Conservation (phyloP, 2,113 vertebrate species). For the Speoplatyrhinus poulsoni region DNA sequence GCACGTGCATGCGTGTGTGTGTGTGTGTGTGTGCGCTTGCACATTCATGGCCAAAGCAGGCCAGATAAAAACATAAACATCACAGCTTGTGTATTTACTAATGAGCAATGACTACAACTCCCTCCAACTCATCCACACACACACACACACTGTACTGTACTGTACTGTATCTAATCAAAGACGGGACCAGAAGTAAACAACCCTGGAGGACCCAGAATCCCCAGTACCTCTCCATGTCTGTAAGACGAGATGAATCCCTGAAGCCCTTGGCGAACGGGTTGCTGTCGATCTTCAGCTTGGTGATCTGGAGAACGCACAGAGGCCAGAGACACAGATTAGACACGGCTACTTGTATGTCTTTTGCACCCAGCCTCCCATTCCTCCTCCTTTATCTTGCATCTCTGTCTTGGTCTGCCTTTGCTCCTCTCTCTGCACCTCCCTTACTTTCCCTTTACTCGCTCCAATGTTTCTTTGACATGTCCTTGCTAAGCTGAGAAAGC, state of each 20-base stretch:
- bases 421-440: neutral
- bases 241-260: conserved; percentile 97
- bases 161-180: conserved; percentile 70
- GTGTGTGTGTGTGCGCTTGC: neutral
- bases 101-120: conserved; percentile 34
- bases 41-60: neutral
- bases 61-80: conserved; percentile 21
- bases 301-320: conserved; percentile 83
- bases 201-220: conserved; percentile 76
- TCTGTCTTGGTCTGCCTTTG: neutral
- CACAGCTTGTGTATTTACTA: conserved; percentile 32
- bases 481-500: neutral
- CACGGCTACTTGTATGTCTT: neutral
- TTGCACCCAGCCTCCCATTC: neutral
- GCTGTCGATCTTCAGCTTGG: conserved; percentile 99
- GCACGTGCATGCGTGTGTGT: conserved; percentile 15
- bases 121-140: conserved; percentile 24
- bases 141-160: conserved; percentile 24
- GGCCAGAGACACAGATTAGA: neutral
- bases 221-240: conserved; percentile 99
- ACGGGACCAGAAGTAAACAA: conserved; percentile 51
- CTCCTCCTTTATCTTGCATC: neutral
- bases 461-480: conserved; percentile 1
- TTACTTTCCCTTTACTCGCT: neutral
- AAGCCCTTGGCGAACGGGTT: conserved; percentile 99